Conservation (phyloP, 2,888 invertebrate genomes). For the Branchipolynoe longqiensis region DNA sequence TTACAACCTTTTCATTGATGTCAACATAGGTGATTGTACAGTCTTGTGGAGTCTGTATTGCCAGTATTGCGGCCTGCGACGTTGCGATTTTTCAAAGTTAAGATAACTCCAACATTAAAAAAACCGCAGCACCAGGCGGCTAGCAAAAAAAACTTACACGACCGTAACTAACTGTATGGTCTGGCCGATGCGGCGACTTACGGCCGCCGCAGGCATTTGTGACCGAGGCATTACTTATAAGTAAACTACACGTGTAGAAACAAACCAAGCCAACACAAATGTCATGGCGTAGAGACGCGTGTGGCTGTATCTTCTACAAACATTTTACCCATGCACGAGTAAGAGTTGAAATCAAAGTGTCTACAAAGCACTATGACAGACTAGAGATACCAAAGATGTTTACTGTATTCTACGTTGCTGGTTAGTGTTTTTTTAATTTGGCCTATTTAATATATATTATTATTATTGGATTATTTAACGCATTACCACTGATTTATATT, state of each 20-base stretch:
- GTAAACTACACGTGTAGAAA: background rate
- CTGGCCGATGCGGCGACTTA: no score
- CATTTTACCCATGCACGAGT: background rate
- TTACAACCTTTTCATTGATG: no score
- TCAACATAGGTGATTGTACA: no score
- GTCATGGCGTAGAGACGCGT: background rate
- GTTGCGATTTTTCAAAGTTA: no score
- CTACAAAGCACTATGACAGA: slow-evolving; percentile 1
- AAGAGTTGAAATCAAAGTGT: background rate
- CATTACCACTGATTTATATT: background rate
- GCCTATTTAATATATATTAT: background rate
- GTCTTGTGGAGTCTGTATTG: no score
- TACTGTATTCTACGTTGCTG: background rate
- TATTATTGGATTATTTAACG: background rate
- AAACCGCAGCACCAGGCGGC: no score
- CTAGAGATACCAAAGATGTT: slow-evolving; percentile 36
- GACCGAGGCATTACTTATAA: background rate
- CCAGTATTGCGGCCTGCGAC: no score
- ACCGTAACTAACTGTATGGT: no score
- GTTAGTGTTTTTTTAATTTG: slow-evolving; percentile 12
- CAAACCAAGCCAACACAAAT: background rate
- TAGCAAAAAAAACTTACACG: no score
- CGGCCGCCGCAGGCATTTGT: background rate
- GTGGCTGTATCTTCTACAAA: background rate
- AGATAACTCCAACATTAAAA: no score